phyloP scores from a whole-genome alignment of 2,888 invertebrate species.

The Tinea trinotella region DNA sequence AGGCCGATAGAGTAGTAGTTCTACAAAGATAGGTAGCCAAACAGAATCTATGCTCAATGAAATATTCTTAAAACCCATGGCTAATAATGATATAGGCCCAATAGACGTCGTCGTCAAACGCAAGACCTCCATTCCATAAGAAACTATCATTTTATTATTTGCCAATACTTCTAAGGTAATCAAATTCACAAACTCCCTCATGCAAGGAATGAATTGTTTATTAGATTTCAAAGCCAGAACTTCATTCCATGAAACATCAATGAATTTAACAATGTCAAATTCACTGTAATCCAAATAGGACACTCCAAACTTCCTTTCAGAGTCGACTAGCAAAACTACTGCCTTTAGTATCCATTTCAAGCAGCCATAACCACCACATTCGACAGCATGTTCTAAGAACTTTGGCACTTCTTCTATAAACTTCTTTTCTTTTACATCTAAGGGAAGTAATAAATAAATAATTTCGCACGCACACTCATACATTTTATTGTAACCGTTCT shows the following conservation, averaged over 20 bases:
- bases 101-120: not conserved
- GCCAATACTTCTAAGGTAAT: constrained; percentile 42
- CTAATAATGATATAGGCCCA: not conserved
- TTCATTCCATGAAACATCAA: constrained; percentile 53
- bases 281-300: constrained; percentile 17
- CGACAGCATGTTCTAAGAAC: constrained; percentile 42
- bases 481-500: constrained; percentile 35
- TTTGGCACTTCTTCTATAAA: constrained; percentile 30
- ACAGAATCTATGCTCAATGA: not conserved
- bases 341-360: constrained; percentile 53
- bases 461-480: constrained; percentile 50
- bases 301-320: not conserved
- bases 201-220: constrained; percentile 50
- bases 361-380: constrained; percentile 63
- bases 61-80: not conserved
- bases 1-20: not conserved
- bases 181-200: constrained; percentile 49
- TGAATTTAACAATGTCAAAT: constrained; percentile 36
- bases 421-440: not conserved
- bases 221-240: constrained; percentile 61
- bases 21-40: not conserved
- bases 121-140: not conserved
- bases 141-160: constrained; percentile 22
- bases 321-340: constrained; percentile 25
- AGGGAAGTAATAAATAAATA: constrained; percentile 27